A percentile compares a stretch with the other conserved stretches of the same genome.
phyloP scores from a whole-genome alignment of 2,888 invertebrate species.

The Eupeodes luniger region DNA sequence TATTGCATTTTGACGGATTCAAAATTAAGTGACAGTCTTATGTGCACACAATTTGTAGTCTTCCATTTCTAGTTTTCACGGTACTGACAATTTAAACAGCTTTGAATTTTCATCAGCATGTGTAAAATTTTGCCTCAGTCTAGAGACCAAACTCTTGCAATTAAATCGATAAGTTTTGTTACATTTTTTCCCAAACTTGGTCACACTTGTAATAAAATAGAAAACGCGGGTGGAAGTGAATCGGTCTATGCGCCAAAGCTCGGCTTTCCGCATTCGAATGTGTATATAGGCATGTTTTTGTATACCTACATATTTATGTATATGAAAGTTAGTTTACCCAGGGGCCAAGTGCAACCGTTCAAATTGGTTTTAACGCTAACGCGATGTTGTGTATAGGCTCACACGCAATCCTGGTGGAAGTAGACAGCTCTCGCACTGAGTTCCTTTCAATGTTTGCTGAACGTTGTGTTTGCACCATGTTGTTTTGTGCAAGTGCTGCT shows the following conservation, averaged over 20 bases:
- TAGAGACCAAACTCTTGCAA: too few relatives aligned
- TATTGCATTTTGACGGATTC: too few relatives aligned
- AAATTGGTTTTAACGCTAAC: constrained; percentile 75
- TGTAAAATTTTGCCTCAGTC: too few relatives aligned
- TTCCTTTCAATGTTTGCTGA: constrained; percentile 64
- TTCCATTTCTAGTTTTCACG: too few relatives aligned
- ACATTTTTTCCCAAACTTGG: neutral
- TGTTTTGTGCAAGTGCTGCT: constrained; percentile 33
- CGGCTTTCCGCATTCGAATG: neutral
- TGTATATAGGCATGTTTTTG: neutral
- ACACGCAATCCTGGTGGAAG: constrained; percentile 66
- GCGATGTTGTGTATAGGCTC: constrained; percentile 60
- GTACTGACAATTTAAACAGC: too few relatives aligned
- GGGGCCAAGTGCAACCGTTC: constrained; percentile 75
- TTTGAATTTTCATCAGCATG: too few relatives aligned
- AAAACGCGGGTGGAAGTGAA: neutral
- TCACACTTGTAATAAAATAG: constrained; percentile 1
- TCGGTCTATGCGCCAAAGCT: constrained; percentile 6
- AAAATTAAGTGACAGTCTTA: too few relatives aligned
- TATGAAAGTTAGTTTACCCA: constrained; percentile 32
- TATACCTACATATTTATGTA: neutral
- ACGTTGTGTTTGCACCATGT: constrained; percentile 57
- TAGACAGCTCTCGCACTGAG: constrained; percentile 34
- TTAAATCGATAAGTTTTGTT: too few relatives aligned
- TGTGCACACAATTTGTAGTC: too few relatives aligned